Evolutionary conservation across 2,797 vertebrate species (phyloP), one percentile per base, ranked within the genome.

Genomic region (Uromys caudimaculatus): DNA sequence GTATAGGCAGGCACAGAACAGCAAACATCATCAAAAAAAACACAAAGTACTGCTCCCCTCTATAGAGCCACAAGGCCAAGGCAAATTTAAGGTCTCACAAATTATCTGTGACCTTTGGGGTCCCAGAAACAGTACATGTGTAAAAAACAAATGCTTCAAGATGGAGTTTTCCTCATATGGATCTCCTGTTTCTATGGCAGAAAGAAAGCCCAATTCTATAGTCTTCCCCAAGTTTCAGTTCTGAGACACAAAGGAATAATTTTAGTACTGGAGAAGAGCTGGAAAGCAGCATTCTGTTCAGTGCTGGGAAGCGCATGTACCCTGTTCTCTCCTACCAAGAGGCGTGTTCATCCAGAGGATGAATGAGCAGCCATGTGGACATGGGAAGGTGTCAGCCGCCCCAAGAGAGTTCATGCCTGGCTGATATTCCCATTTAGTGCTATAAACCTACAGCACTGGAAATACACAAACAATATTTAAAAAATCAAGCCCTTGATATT

Each of bases 401-500:
- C 77, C 27, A 64, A 94, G 21, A 76, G 69, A 83, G 77, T 62
- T 91, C 86, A 41, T 71, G 64, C 78, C 83, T 27, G 50, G 85
- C 54, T 32, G 86, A 62, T 38, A 91, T 94, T 73, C 94, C 54
- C 67, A 93, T 41, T 23, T 16, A 83, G 62, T 81, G 85, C 90
- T 93, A 3, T 32, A 93, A 93, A 90, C 56, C 90, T 69, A 88
- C 35, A 78, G 64, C 21, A 23, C 89, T 44, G 47, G 27, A 91
- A 92, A 95, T 77, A 91, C 0, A 56, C 21, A 17, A 79, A 95
- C 32, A 93, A 94, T n/a, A 79, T 73, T 89, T 27, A 77, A 90
- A 89, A 94, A 87, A 38, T 83, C 90, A 93, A 97, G 95, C 97
- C 95, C 97, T 97, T 97, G 93, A 71, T 95, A 90, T 56, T 90